Base-by-base conservation (phyloP, 2,888 invertebrate genomes). In the Enoplolaimus lenunculus region DNA sequence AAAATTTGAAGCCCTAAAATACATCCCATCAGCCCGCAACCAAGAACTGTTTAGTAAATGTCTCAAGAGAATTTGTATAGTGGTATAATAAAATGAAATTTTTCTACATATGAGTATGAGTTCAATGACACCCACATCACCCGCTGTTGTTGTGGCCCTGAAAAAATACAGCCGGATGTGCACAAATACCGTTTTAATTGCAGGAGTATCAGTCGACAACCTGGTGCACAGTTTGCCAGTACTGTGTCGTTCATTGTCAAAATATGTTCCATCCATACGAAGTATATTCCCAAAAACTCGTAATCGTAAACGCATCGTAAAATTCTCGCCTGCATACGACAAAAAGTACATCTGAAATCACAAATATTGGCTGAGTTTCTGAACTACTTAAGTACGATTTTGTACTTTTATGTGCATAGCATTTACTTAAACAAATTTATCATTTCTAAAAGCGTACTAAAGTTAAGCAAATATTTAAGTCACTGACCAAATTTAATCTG, bases 171-270 rank as follows among this genome's bases (percentile, higher is more conserved):
- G n/a, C 45, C 45, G 7, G 45, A 45, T 45, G 7, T 45, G 45
- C 45, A 45, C 45, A 21, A 45, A 45, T 45, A 82, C 82, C 72
- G 76, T 77, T 78, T 82, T 83, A 1, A 83, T 79, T 65, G 82
- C 79, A 1, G 84, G 83, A 26, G 82, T 81, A 76, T 84, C 83
- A 68, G 82, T 78, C 21, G 83, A 81, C 33, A 83, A 75, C 60
- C 81, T 75, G 0, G 81, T 81, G 34, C 80, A 78, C 57, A 82
- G 74, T 73, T 80, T 82, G 21, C 82, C 82, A 35, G 80, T 77
- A 1, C 81, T 78, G 73, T 81, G 80, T 13, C 75, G 75, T 21
- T 80, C 78, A 66, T 79, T 74, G 75, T 84, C 84, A 73, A 83
- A 83, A 80, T 83, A 84, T 21, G 78, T 79, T 21, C 81, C 77